These are phyloP conservation scores for Ptychadena robeensis DNA, from an alignment of 2,797 vertebrate species.

Conservation along the genomic window DNA sequence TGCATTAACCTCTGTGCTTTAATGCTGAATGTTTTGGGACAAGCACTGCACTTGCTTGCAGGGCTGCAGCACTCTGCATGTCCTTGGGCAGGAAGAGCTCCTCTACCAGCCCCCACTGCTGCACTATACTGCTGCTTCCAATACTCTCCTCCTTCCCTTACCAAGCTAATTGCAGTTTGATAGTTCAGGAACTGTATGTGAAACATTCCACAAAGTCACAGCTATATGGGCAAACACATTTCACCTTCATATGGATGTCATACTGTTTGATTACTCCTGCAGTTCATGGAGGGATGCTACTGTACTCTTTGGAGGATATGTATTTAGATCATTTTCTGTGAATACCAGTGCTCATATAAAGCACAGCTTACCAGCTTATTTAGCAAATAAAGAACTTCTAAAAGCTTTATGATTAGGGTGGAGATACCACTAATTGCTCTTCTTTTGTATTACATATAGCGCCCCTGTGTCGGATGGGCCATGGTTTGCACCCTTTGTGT, in stretches of 20 bases:
- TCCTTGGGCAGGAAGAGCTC: neutral
- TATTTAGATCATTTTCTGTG: too few species aligned
- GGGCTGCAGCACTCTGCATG: slow-evolving; percentile 28
- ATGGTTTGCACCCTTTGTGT: too few species aligned
- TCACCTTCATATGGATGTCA: slow-evolving; percentile 9
- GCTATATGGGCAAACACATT: neutral
- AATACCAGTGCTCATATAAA: too few species aligned
- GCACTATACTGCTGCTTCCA: slow-evolving; percentile 3
- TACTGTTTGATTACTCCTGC: too few species aligned
- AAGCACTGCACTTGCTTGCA: neutral
- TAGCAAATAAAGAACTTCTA: too few species aligned
- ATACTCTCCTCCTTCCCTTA: neutral
- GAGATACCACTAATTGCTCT: too few species aligned
- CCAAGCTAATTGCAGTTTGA: slow-evolving; percentile 3
- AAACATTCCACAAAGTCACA: neutral
- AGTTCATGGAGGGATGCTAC: too few species aligned
- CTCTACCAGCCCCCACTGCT: slow-evolving; percentile 11
- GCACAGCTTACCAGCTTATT: too few species aligned
- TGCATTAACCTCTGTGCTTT: neutral
- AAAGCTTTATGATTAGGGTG: too few species aligned
- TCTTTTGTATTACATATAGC: too few species aligned
- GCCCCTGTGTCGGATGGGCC: too few species aligned
- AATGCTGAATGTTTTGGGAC: neutral
- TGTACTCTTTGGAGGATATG: too few species aligned
- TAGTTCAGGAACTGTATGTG: neutral